These are phyloP conservation scores for Xanthorhoe spadicearia DNA, from an alignment of 2,888 invertebrate species.

Conservation along the genomic window DNA sequence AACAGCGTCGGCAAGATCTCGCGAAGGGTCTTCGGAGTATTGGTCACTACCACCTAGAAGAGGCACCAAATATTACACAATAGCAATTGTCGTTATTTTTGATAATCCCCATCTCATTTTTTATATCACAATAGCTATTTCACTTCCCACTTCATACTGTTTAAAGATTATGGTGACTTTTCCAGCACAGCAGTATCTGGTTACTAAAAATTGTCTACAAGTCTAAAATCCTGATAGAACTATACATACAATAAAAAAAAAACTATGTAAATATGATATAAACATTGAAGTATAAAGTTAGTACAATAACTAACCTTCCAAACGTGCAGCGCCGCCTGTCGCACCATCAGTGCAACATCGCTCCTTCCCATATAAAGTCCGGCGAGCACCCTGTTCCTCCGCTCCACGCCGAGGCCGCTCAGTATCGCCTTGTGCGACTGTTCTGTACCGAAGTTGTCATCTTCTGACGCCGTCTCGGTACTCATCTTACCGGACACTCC, in stretches of 20 bases:
- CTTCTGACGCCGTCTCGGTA: conserved; percentile 98
- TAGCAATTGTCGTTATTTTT: no score
- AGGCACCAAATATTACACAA: not conserved
- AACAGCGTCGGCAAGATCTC: conserved; percentile 98
- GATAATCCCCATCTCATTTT: no score
- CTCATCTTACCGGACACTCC: conserved; percentile 99
- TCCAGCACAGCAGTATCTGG: no score
- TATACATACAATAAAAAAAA: no score
- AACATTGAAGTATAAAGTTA: not conserved
- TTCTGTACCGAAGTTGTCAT: conserved; percentile 99
- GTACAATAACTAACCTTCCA: conserved; percentile 89
- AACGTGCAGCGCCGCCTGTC: conserved; percentile 98
- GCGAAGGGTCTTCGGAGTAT: conserved; percentile 97
- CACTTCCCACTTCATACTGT: no score
- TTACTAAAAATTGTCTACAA: no score
- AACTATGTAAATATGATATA: not conserved
- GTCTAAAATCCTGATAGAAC: no score
- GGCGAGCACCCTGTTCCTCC: conserved; percentile 96
- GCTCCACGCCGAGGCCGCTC: conserved; percentile 93
- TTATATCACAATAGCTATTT: no score
- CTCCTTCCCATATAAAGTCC: conserved; percentile 99
- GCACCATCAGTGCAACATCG: conserved; percentile 97
- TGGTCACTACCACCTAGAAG: conserved; percentile 94
- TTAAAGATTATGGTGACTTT: no score
- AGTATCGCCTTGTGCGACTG: conserved; percentile 97